phyloP scores from a whole-genome alignment of 2,888 invertebrate species.

The Gari tellinella region DNA sequence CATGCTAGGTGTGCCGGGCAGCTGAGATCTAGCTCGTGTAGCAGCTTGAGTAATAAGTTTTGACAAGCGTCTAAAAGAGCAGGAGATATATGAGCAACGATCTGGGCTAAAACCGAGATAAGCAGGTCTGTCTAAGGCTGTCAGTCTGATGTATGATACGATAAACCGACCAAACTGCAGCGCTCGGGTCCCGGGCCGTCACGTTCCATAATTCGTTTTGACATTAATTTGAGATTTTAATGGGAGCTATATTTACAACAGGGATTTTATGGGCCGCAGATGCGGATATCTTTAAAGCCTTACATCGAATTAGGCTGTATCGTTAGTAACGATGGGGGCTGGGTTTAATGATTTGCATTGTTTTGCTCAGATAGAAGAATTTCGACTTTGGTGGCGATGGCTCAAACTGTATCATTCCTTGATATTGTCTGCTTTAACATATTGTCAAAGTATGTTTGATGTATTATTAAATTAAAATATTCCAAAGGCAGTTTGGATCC shows the following conservation, averaged over 20 bases:
- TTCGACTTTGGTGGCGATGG: too few relatives aligned
- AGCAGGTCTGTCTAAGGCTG: slow-evolving; percentile 43
- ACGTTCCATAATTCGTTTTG: slow-evolving; percentile 56
- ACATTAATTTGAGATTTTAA: slow-evolving; percentile 62
- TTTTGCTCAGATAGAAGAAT: too few relatives aligned
- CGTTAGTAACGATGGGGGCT: not conserved
- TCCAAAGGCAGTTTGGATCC: too few relatives aligned
- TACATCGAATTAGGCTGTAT: slow-evolving; percentile 51
- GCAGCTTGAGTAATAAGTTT: slow-evolving; percentile 29
- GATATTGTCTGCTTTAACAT: too few relatives aligned
- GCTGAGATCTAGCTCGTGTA: too few relatives aligned
- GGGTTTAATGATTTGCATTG: not conserved
- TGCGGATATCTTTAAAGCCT: slow-evolving; percentile 60
- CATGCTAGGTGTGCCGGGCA: too few relatives aligned
- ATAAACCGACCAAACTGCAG: slow-evolving; percentile 51
- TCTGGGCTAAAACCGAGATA: slow-evolving; percentile 43
- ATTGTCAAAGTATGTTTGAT: too few relatives aligned
- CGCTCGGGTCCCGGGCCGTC: slow-evolving; percentile 44
- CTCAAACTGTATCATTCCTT: too few relatives aligned
- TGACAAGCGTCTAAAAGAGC: slow-evolving; percentile 54
- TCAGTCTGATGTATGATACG: slow-evolving; percentile 52
- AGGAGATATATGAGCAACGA: slow-evolving; percentile 40
- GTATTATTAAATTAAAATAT: too few relatives aligned
- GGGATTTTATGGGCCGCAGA: slow-evolving; percentile 63
- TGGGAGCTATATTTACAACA: slow-evolving; percentile 59